These are phyloP conservation scores for Anguilla marmorata DNA, from an alignment of 2,797 vertebrate genomes.

Conservation along the genomic window DNA sequence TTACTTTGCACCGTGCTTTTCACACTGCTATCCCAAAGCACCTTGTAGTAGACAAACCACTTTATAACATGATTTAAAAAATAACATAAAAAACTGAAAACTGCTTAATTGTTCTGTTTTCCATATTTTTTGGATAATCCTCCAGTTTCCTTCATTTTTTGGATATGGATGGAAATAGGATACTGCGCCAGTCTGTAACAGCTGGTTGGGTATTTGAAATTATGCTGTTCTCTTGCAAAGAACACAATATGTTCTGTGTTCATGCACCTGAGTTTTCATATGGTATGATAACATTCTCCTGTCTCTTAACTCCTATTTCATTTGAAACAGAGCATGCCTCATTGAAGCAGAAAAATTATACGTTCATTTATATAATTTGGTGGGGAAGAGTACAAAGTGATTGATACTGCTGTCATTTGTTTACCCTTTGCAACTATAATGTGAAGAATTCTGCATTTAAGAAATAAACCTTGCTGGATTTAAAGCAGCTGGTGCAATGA, in stretches of 20 bases:
- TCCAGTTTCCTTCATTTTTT: slow-evolving; percentile 22
- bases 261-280: neutral
- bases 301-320: slow-evolving; percentile 52
- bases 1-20: neutral
- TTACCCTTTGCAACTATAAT: slow-evolving; percentile 64
- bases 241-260: neutral
- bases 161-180: neutral
- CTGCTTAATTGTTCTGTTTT: slow-evolving; percentile 53
- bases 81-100: slow-evolving; percentile 36
- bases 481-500: slow-evolving; percentile 53
- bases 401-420: slow-evolving; percentile 66
- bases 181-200: neutral
- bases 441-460: slow-evolving; percentile 44
- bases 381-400: slow-evolving; percentile 55
- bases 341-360: slow-evolving; percentile 53
- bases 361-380: slow-evolving; percentile 51
- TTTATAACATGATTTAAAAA: slow-evolving; percentile 50
- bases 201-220: neutral
- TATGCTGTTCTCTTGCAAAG: neutral
- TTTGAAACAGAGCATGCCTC: slow-evolving; percentile 50
- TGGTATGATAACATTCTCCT: neutral
- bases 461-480: slow-evolving; percentile 58
- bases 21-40: slow-evolving; percentile 48
- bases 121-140: slow-evolving; percentile 60
- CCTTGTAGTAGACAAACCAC: slow-evolving; percentile 61